Evolutionary conservation across 2,888 invertebrate species (phyloP), one percentile per base, ranked within the genome.

Genomic region (Rhorus exstirpatorius): DNA sequence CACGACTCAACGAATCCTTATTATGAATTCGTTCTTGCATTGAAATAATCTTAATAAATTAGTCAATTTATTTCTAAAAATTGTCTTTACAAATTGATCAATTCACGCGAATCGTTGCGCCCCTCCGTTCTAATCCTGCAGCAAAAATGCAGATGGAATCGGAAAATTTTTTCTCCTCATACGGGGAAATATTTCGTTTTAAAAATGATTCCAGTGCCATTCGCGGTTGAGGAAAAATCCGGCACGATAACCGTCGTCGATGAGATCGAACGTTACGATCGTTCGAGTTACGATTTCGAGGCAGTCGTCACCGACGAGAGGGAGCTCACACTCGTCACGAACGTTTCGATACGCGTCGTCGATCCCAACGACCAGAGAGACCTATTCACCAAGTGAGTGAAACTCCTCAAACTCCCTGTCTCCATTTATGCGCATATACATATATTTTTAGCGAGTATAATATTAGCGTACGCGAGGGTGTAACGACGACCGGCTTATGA

Each of bases 161-260:
- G n/a, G n/a, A n/a, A n/a, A n/a, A n/a, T n/a, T n/a, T n/a, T n/a
- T n/a, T n/a, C n/a, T n/a, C n/a, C n/a, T n/a, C n/a, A n/a, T n/a
- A n/a, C n/a, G n/a, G n/a, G n/a, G n/a, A n/a, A n/a, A n/a, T n/a
- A n/a, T n/a, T n/a, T n/a, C n/a, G n/a, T n/a, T n/a, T n/a, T n/a
- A 55, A 60, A 17, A 19, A 60, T 14, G 7, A 80, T 81, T 93
- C 12, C 93, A 96, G 97, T 97, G n/a, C 98, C 98, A 3, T 98
- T 98, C 93, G 97, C 97, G 2, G 97, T 98, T 24, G 98, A 98
- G 93, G 97, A 98, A 91, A 94, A 96, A 81, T 97, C 97, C 0
- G 98, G 98, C 3, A 97, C 97, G 0, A 97, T 98, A 60, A 97
- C 97, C 0, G 97, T 98, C 0, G 96, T 97, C 76, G 95, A 97